Evolutionary conservation across 2,113 vertebrate species (phyloP).

Genomic region (Calidris pygmaea): DNA sequence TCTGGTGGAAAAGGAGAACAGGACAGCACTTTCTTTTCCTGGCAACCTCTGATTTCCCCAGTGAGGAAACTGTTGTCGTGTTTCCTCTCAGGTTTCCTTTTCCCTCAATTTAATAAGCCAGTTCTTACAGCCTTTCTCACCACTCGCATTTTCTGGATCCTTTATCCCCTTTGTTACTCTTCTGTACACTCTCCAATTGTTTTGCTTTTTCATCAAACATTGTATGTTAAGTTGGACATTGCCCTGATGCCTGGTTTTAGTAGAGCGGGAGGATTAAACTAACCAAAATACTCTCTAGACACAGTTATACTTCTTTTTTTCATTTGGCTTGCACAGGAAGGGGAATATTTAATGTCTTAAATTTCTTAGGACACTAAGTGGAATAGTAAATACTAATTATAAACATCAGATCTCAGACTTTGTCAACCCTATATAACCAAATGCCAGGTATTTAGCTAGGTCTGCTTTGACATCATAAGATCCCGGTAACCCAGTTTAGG

Average conservation of each 20-base stretch:
- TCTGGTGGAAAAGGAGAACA: not conserved
- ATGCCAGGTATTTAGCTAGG: not conserved
- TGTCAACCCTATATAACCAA: not conserved
- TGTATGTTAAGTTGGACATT: not conserved
- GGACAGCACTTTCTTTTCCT: not conserved
- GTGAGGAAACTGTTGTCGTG: not conserved
- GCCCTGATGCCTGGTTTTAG: not conserved
- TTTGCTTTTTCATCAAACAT: not conserved
- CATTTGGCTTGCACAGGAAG: not conserved
- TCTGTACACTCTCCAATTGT: not conserved
- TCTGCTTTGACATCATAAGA: not conserved
- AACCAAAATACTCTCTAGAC: not conserved
- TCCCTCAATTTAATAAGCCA: not conserved
- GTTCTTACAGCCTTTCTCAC: not conserved
- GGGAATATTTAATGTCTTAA: not conserved
- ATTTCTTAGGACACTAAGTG: not conserved
- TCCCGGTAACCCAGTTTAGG: not conserved
- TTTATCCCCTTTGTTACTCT: not conserved
- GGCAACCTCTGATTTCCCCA: not conserved
- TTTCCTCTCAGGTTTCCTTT: not conserved
- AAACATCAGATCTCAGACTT: not conserved
- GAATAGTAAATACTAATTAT: not conserved
- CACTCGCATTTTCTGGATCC: not conserved
- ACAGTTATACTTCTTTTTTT: not conserved
- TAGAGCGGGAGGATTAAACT: not conserved